These are phyloP conservation scores for Cuculus canorus DNA, from an alignment of 2,797 vertebrate species.

Conservation along the genomic window DNA sequence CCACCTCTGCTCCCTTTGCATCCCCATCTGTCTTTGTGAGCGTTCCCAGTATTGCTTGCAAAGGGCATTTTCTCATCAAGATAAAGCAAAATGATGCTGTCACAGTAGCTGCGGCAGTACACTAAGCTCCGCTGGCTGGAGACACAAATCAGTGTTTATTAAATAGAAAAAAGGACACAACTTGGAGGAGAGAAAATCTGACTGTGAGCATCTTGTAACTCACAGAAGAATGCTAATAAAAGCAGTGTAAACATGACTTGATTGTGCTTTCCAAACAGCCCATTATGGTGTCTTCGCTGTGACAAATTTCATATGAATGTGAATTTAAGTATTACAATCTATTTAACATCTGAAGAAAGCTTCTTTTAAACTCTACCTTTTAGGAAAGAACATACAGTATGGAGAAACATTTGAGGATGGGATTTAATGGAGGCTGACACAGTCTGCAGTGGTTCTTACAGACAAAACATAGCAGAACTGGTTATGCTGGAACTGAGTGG, in stretches of 20 bases:
- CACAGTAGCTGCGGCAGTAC: neutral
- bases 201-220: constrained; percentile 23
- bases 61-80: neutral
- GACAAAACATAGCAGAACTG: neutral
- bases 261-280: neutral
- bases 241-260: constrained; percentile 16
- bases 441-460: neutral
- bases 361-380: neutral
- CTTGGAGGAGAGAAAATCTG: constrained; percentile 1
- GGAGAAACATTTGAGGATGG: neutral
- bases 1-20: neutral
- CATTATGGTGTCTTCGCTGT: neutral
- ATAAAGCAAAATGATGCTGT: constrained; percentile 34
- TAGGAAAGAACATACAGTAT: neutral
- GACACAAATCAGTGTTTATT: constrained; percentile 26
- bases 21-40: neutral
- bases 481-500: neutral
- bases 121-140: constrained; percentile 1
- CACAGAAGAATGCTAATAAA: constrained; percentile 7
- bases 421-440: neutral
- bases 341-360: neutral
- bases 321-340: neutral
- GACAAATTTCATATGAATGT: neutral
- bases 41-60: neutral
- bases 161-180: constrained; percentile 20